Base-by-base conservation (phyloP, 2,113 vertebrate species). In the Condylura cristata region DNA sequence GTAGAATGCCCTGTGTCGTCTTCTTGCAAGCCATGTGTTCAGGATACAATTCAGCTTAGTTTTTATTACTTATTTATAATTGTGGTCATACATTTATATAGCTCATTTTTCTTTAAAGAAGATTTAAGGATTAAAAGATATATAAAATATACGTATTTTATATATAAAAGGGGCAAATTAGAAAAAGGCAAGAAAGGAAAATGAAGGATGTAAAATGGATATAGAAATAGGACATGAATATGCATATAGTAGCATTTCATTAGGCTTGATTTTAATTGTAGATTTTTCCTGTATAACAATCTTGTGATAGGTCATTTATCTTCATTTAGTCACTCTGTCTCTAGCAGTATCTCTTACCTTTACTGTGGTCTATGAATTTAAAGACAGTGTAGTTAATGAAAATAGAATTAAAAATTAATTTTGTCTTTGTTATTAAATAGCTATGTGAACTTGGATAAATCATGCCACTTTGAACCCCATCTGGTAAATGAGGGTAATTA, bases 71-170 rank as follows among this genome's bases (percentile, higher is more conserved):
- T 61, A 53, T 82, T 68, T 92, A 28, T 17, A 75, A 2, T 87
- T 92, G 24, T 84, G 65, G 28, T 34, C 34, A 17, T 75, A 51
- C 16, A 39, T 75, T 83, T 89, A 41, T 78, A 17, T 65, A 74
- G 58, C 18, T n/a, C 37, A 17, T 75, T 78, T 90, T 94, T 24
- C 48, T 83, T 78, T 85, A 81, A 86, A 91, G 60, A 75, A 51
- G 41, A 63, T 13, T 48, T 88, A 41, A 53, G 20, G 28, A 39
- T 85, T 58, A 44, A 94, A 51, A 84, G 81, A 58, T 86, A 81
- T 39, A 24, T 95, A 90, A 95, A 80, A 48, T 53, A 79, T 53
- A 86, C n/a, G n/a, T n/a, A n/a, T n/a, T n/a, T n/a, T n/a, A n/a
- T n/a, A 48, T 53, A 79, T 53, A 86, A 56, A 78, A 90, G 65